Conservation (phyloP, 2,888 invertebrate species). For the Neocrepidodera transversa region DNA sequence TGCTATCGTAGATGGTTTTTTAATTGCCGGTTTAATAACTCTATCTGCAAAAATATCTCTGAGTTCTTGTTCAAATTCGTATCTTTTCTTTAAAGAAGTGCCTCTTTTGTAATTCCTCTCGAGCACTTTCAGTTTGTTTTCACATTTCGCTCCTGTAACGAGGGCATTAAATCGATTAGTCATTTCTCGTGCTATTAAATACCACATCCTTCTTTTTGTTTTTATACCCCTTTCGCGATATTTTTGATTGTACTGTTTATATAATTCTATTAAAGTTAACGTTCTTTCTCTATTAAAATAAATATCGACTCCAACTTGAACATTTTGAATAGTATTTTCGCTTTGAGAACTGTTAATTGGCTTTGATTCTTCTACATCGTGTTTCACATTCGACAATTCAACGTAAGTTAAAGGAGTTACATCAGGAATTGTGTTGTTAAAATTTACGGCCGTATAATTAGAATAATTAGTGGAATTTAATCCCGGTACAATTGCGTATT, state of each 20-base stretch:
- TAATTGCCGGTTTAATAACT: background rate
- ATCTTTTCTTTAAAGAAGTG: background rate
- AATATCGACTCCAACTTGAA: background rate
- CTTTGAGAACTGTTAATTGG: background rate
- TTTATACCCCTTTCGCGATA: conserved; percentile 28
- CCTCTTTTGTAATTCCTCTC: conserved; percentile 31
- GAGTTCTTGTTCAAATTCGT: conserved; percentile 19
- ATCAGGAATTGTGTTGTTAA: background rate
- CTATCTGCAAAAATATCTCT: conserved; percentile 23
- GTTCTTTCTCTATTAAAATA: conserved; percentile 19
- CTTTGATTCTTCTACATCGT: background rate
- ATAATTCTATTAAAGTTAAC: conserved; percentile 24
- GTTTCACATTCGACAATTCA: conserved; percentile 1
- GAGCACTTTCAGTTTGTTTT: conserved; percentile 32
- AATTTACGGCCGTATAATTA: background rate
- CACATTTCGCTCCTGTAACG: conserved; percentile 25
- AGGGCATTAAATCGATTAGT: conserved; percentile 5
- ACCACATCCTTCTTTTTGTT: conserved; percentile 32
- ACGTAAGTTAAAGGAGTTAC: background rate
- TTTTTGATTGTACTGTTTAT: conserved; percentile 30
- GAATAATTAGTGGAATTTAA: background rate
- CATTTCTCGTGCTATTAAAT: conserved; percentile 31
- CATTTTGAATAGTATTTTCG: conserved; percentile 1
- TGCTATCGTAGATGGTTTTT: background rate
- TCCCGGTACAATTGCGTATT: background rate